Conservation (phyloP, 2,888 invertebrate species). For the Amaurobius ferox region DNA sequence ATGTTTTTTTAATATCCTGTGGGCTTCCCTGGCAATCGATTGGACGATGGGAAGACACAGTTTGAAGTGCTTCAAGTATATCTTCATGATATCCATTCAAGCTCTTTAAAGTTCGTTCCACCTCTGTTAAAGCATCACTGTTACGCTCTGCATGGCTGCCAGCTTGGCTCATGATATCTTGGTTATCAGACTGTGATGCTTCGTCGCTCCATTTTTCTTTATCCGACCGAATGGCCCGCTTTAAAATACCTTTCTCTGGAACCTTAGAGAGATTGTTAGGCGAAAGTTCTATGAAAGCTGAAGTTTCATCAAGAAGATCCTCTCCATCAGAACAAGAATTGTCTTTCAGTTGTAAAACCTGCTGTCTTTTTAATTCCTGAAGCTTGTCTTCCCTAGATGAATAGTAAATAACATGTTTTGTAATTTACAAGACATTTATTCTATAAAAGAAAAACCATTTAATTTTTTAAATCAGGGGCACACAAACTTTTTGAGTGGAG, state of each 20-base stretch:
- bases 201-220: conserved; percentile 85
- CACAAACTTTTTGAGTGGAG: no score
- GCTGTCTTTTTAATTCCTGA: conserved; percentile 86
- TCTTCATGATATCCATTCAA: conserved; percentile 95
- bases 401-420: no score
- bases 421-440: no score
- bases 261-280: conserved; percentile 86
- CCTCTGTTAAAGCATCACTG: conserved; percentile 77
- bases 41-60: conserved; percentile 77
- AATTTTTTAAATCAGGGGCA: no score
- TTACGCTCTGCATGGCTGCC: conserved; percentile 71
- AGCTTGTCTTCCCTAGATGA: conserved; percentile 86
- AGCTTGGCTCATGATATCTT: conserved; percentile 67
- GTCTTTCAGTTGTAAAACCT: conserved; percentile 71
- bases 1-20: conserved; percentile 83
- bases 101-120: conserved; percentile 89
- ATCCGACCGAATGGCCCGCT: conserved; percentile 81
- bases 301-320: conserved; percentile 81
- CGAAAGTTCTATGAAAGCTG: conserved; percentile 86
- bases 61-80: conserved; percentile 90
- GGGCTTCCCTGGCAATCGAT: conserved; percentile 83
- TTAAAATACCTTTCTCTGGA: conserved; percentile 93
- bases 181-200: conserved; percentile 83
- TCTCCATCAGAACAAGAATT: conserved; percentile 70
- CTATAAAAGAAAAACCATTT: no score